These are phyloP conservation scores for Telmatochromis brachygnathus DNA, from an alignment of 2,113 vertebrate genomes.

Conservation along the genomic window DNA sequence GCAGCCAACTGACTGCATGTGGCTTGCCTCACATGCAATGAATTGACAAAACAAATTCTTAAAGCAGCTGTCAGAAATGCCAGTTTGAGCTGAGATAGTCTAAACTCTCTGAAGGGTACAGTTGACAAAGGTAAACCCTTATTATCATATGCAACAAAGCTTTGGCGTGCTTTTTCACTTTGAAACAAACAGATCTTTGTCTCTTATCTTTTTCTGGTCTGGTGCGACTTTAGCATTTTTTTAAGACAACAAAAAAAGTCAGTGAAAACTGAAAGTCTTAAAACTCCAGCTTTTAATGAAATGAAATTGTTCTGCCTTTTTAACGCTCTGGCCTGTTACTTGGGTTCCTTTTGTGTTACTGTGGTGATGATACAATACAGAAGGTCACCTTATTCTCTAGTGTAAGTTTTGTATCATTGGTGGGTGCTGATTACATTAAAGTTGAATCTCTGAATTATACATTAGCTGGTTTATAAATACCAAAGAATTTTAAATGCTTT, in stretches of 20 bases:
- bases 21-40: neutral
- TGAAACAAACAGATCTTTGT: neutral
- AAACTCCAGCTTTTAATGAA: neutral
- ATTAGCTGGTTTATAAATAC: neutral
- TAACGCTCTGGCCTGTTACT: neutral
- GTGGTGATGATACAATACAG: neutral
- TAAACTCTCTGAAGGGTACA: neutral
- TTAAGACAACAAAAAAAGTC: neutral
- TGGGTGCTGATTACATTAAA: conserved; percentile 18
- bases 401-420: neutral
- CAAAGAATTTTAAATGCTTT: neutral
- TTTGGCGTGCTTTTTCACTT: neutral
- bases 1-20: neutral
- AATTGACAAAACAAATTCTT: neutral
- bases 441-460: conserved; percentile 42
- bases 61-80: neutral
- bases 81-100: neutral
- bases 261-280: neutral
- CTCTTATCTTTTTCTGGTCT: neutral
- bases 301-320: neutral
- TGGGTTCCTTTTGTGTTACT: neutral
- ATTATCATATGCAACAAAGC: neutral
- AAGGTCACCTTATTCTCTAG: conserved; percentile 21
- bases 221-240: neutral
- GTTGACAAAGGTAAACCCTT: neutral